Base-by-base conservation (phyloP, 2,797 vertebrate species). In the Knipowitschia caucasica region DNA sequence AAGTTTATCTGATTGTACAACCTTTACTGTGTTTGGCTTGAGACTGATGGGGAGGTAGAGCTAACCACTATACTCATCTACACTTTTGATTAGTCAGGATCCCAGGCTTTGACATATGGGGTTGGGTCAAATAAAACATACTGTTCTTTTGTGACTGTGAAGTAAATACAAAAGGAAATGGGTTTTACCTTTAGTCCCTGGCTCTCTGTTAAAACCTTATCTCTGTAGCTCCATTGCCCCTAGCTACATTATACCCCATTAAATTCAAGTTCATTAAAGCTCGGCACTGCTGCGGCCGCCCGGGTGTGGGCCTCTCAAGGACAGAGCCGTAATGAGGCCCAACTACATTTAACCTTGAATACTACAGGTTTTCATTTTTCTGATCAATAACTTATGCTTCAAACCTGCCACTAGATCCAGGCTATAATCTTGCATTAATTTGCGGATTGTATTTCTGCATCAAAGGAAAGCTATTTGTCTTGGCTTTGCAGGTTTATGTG, bases 181-280 rank as follows among this genome's bases (percentile, higher is more conserved):
- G 87, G 78, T 87, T 89, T 81, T 88, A 88, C 87, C 88, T 85
- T 84, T 88, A 84, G 88, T 89, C 88, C 87, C 85, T 76, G 80
- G 88, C 88, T 91, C 90, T 91, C 91, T 91, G 90, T 91, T 91
- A 91, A 91, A 91, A 87, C 88, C 88, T 90, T 89, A 91, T 91
- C 89, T 90, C 88, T 81, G 78, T 86, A 89, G 88, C 89, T 89
- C 90, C 81, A 85, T 90, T 87, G 91, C 91, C 90, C 89, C 88
- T 80, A 91, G 90, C 89, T 88, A 91, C 89, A 91, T 91, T 91
- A 92, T 91, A 92, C 91, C 91, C 91, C 86, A 91, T 92, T 92
- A 92, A 91, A 91, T 89, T 92, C 91, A 90, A 89, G 89, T 91
- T 92, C 91, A 92, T 92, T 91, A 92, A 92, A 92, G 86, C 88